These are phyloP conservation scores for Steinernema feltiae DNA, from an alignment of 1,140 invertebrate species.

Conservation along the genomic window DNA sequence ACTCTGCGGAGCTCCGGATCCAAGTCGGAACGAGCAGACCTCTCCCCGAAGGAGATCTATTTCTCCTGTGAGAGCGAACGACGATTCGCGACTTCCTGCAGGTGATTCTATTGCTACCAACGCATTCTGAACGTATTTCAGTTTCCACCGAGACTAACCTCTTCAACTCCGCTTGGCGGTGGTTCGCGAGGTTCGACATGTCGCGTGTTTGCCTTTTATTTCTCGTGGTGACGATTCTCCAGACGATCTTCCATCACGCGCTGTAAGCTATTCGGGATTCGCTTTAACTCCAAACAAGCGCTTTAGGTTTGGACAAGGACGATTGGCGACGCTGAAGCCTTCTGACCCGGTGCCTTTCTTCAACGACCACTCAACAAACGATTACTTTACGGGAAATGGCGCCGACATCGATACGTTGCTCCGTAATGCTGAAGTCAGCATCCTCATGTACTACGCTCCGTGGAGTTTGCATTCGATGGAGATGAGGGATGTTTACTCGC, in stretches of 20 bases:
- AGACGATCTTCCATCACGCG: background rate
- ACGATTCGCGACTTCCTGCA: too few relatives aligned
- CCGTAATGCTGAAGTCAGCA: slow-evolving; percentile 22
- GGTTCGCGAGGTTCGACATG: background rate
- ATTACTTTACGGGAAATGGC: background rate
- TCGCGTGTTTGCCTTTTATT: background rate
- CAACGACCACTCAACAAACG: background rate
- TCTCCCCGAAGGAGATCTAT: background rate
- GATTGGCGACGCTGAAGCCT: background rate
- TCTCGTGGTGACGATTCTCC: background rate
- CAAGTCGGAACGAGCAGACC: background rate
- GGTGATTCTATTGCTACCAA: too few relatives aligned
- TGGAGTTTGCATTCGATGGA: slow-evolving; percentile 41
- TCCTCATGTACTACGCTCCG: slow-evolving; percentile 40
- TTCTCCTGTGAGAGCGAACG: background rate
- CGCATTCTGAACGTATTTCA: background rate
- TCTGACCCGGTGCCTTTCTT: background rate
- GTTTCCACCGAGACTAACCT: background rate
- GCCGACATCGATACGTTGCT: background rate
- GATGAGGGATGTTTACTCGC: slow-evolving; percentile 19
- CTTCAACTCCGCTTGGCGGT: background rate
- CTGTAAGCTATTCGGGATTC: background rate
- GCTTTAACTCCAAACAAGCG: background rate
- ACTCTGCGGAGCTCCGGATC: background rate
- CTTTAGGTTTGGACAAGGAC: slow-evolving; percentile 1